These are phyloP conservation scores for Myzus persicae DNA, from an alignment of 1,140 invertebrate species.

Conservation along the genomic window DNA sequence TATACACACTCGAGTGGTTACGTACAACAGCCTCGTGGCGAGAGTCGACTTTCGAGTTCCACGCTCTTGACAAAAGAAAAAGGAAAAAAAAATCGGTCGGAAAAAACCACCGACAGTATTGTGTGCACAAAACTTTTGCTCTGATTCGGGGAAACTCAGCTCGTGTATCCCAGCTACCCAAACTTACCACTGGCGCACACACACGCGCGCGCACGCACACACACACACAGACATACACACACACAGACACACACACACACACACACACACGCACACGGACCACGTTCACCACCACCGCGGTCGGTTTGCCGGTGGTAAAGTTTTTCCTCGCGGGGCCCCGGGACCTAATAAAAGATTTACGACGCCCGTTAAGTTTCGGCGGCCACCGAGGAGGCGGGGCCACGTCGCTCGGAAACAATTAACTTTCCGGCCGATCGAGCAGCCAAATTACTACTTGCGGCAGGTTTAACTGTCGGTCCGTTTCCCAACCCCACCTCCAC, in stretches of 20 bases:
- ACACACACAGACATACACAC: not conserved
- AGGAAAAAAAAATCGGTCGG: not conserved
- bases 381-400: not conserved
- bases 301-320: constrained; percentile 10
- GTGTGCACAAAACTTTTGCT: not conserved
- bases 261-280: not conserved
- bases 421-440: constrained; percentile 53
- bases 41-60: constrained; percentile 23
- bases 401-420: constrained; percentile 47
- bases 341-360: constrained; percentile 55
- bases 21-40: not conserved
- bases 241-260: not conserved
- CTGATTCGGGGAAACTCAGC: not conserved
- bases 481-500: not conserved
- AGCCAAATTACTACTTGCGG: constrained; percentile 56
- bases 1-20: not conserved
- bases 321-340: constrained; percentile 15
- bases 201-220: not conserved
- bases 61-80: not conserved
- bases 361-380: constrained; percentile 49
- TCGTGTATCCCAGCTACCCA: not conserved
- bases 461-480: constrained; percentile 30
- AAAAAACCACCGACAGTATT: constrained; percentile 2
- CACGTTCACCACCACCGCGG: not conserved
- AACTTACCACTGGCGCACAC: not conserved